Percentiles rank a stretch among this genome's conserved stretches.
Conservation (phyloP, 2,888 invertebrate genomes). For the Melanostoma scalare region DNA sequence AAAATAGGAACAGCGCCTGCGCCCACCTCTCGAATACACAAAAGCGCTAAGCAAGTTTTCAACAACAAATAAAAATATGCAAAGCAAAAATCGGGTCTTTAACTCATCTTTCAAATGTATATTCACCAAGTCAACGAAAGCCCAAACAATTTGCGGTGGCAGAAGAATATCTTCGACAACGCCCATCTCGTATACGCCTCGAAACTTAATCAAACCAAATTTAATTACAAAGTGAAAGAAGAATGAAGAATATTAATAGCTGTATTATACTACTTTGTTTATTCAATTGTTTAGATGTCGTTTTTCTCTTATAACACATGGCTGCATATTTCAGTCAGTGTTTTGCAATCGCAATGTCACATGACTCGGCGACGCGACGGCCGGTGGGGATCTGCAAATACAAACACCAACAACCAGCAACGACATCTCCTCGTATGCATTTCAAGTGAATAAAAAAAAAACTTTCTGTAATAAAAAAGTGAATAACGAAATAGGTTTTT, state of each 20-base stretch:
- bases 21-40: too few relatives aligned
- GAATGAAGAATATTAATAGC: constrained; percentile 52
- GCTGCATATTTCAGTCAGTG: constrained; percentile 37
- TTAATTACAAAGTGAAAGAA: constrained; percentile 48
- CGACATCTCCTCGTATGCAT: neutral
- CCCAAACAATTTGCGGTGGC: too few relatives aligned
- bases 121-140: too few relatives aligned
- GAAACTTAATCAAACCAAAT: constrained; percentile 17
- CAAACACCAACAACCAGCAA: neutral
- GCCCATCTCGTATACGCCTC: neutral
- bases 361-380: neutral
- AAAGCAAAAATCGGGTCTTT: too few relatives aligned
- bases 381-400: neutral
- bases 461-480: constrained; percentile 20
- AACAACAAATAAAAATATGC: too few relatives aligned
- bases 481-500: constrained; percentile 10
- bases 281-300: neutral
- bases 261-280: constrained; percentile 4
- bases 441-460: neutral
- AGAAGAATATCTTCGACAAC: too few relatives aligned
- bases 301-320: constrained; percentile 12
- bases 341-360: constrained; percentile 46
- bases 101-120: too few relatives aligned
- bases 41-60: too few relatives aligned
- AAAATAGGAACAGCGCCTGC: too few relatives aligned